Base-by-base conservation (phyloP, 2,113 vertebrate genomes). In the Carassius gibelio region DNA sequence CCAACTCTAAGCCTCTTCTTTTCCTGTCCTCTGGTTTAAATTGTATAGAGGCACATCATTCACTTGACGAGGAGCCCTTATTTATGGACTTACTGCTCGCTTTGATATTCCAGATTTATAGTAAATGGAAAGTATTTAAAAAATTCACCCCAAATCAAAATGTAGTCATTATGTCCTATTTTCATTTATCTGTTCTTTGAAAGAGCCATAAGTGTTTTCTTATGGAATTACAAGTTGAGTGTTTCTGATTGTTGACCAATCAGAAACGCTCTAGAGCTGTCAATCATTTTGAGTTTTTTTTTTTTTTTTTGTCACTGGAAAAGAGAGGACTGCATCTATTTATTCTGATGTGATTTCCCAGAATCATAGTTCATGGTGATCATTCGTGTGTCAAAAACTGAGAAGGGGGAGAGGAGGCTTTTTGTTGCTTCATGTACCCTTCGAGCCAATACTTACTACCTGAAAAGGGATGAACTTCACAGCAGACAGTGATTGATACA, bases 1-100 rank as follows among this genome's bases (percentile, higher is more conserved):
- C 76, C 55, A 38, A 61, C 76, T 19, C 21, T 3, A 45, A 79
- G 77, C 79, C 79, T 69, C 80, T 81, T 81, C 38, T 48, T 61
- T 69, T 68, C 61, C 8, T 23, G 15, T 50, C 79, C 23, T 10
- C 30, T 36, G 26, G 30, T 59, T 59, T 23, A 23, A 61, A 8
- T n/a, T 4, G 34, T 69, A 9, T 69, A 38, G 34, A 68, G 66
- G 66, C 66, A 68, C 66, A 68, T 69, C 34, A 69, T 69, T 8
- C 8, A 1, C 30, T 48, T 45, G 38, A 75, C 1, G 1, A 75
- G 42, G 72, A 75, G 42, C 42, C 42, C n/a, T 48, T 75, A 23
- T 50, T 75, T 48, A 45, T 74, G 71, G 71, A 42, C 2, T 74
- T 50, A 75, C 72, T 75, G 71, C 11, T 45, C 5, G 57, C 57